Evolutionary conservation across 1,140 invertebrate species (phyloP), one percentile per base, ranked within the genome.

Genomic region (Archivesica marissinica): DNA sequence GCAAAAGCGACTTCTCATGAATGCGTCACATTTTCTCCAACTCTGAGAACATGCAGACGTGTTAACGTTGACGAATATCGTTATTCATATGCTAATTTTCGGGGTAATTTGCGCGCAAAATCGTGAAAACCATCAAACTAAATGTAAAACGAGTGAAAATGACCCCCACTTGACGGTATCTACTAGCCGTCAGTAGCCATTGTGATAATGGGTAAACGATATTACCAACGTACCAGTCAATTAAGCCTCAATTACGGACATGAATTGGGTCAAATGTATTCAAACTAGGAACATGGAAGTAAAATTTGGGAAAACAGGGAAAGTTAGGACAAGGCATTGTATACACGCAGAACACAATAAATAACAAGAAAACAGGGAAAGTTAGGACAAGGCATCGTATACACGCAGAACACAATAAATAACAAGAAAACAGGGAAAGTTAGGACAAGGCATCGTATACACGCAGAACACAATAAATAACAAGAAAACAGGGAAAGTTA

Each of bases 81-180:
- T n/a, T 41, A 28, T 44, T 20, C 28, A 38, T 77, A 77, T 77
- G 75, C 75, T 77, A 77, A 77, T 77, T 77, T 77, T 41, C 33
- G 13, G 4, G 54, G 20, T 56, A 59, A 77, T 77, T 77, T 77
- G 30, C 54, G 38, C 75, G 4, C 25, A 20, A 38, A 56, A 38
- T 59, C 15, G 75, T 38, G 33, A 56, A 61, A 61, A 41, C 66
- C 39, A 41, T 70, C 66, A 70, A 47, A 17, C 52, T 56, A 25
- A 9, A 9, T 11, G 28, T 4, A n/a, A 25, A 44, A 70, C 13
- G 3, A 23, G 66, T 70, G 66, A 70, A 70, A 70, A 70, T 70
- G 66, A 70, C 66, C 39, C 39, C 39, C 4, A 9, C 30, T 68
- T 68, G 64, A 68, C 64, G 64, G 23, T 68, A 68, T 44, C n/a